Conservation (phyloP, 2,113 vertebrate species). For the Bos indicus region DNA sequence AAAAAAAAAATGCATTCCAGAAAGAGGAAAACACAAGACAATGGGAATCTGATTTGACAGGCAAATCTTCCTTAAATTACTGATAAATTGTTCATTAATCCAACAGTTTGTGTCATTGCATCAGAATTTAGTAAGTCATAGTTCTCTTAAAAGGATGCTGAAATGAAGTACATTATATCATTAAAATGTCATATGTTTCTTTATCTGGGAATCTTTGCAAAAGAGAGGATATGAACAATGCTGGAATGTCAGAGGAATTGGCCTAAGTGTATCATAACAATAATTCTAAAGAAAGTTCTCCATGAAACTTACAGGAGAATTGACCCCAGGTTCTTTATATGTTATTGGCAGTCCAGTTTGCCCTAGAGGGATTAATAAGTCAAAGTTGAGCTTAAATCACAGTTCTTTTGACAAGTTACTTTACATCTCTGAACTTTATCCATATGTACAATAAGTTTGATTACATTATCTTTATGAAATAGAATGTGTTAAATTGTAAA, state of each 20-base stretch:
- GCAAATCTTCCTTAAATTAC: constrained; percentile 8
- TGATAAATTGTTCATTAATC: background rate
- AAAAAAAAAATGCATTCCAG: background rate
- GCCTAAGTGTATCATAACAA: background rate
- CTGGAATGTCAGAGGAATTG: background rate
- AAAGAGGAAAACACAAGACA: background rate
- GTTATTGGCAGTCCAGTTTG: background rate
- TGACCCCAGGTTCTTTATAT: background rate
- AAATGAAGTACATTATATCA: background rate
- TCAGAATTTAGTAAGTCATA: background rate
- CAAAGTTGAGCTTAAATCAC: background rate
- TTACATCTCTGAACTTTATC: background rate
- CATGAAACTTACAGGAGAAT: background rate
- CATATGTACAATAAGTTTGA: background rate
- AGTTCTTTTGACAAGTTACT: background rate
- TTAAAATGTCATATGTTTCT: background rate
- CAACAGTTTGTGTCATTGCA: background rate
- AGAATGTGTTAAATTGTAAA: background rate
- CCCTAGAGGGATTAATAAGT: background rate
- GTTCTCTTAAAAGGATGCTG: background rate
- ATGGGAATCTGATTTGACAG: background rate
- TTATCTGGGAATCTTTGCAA: background rate
- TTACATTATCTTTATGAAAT: background rate
- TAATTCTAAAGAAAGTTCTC: background rate
- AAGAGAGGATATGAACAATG: background rate